phyloP scores from a whole-genome alignment of 2,113 vertebrate species.

The Cricetomys ansorgei region DNA sequence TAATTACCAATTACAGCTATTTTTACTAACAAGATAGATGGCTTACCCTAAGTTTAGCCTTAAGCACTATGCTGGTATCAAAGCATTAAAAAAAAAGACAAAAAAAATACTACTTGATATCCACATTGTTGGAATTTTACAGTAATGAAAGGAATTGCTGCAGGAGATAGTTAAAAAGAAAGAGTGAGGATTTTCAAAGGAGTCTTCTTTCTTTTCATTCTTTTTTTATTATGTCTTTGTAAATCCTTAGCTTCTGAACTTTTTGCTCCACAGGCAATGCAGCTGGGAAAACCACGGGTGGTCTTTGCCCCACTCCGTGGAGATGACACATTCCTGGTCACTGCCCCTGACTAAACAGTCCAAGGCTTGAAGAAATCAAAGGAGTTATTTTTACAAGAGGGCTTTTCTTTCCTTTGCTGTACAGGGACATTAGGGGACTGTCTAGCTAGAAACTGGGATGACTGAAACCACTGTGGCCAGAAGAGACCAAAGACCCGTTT shows the following conservation, averaged over 20 bases:
- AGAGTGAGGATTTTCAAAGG: conserved; percentile 68
- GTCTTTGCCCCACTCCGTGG: not conserved
- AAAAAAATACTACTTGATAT: not conserved
- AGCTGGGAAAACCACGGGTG: conserved; percentile 57
- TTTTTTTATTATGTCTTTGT: conserved; percentile 58
- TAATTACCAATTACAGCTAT: conserved; percentile 43
- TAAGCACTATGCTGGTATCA: conserved; percentile 47
- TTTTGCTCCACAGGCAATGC: conserved; percentile 50
- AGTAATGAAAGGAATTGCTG: conserved; percentile 52
- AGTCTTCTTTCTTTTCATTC: conserved; percentile 50
- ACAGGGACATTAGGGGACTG: conserved; percentile 30
- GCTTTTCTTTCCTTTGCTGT: conserved; percentile 51
- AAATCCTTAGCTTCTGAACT: conserved; percentile 60
- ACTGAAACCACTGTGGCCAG: conserved; percentile 35
- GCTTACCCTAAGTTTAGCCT: conserved; percentile 29
- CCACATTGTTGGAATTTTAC: conserved; percentile 41
- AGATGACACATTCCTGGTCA: conserved; percentile 51
- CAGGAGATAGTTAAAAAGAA: conserved; percentile 48
- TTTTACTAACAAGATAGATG: not conserved
- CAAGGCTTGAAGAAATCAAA: conserved; percentile 68
- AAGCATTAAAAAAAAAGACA: conserved; percentile 7
- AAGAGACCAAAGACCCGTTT: not conserved
- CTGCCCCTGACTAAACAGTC: conserved; percentile 54
- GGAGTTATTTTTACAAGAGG: conserved; percentile 71
- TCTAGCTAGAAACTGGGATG: conserved; percentile 2